A percentile compares a stretch with the other conserved stretches of the same genome.
These are phyloP conservation scores for Alosa sapidissima DNA, from an alignment of 2,797 vertebrate species.

Conservation along the genomic window DNA sequence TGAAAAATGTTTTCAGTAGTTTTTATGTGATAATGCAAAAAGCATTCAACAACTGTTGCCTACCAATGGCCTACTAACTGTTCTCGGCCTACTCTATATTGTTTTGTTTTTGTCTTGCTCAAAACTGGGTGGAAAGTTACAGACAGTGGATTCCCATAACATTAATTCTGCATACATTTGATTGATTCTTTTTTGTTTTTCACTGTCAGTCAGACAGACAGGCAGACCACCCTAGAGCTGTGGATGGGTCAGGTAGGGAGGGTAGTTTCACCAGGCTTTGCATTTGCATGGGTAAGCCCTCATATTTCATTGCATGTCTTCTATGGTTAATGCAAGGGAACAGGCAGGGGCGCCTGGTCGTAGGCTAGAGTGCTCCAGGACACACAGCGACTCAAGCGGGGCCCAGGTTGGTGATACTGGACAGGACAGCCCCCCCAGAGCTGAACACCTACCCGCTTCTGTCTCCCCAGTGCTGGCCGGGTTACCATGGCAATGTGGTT, in stretches of 20 bases:
- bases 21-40: too few species aligned
- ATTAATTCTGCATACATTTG: not conserved
- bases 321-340: constrained; percentile 34
- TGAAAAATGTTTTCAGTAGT: too few species aligned
- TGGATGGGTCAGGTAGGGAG: not conserved
- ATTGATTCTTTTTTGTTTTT: not conserved
- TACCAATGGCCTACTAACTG: not conserved
- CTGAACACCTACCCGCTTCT: constrained; percentile 44
- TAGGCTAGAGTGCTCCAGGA: constrained; percentile 20
- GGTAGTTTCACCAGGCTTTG: not conserved
- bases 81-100: not conserved
- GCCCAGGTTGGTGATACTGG: constrained; percentile 12
- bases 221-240: not conserved
- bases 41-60: too few species aligned
- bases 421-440: constrained; percentile 40
- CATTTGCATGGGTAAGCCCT: constrained; percentile 15
- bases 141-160: not conserved
- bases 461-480: constrained; percentile 39
- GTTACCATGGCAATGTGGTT: constrained; percentile 73
- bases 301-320: constrained; percentile 25
- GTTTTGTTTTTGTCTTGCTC: not conserved
- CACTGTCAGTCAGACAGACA: not conserved
- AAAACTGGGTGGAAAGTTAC: not conserved
- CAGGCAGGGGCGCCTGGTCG: constrained; percentile 11
- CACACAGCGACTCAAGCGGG: constrained; percentile 11